phyloP scores from a whole-genome alignment of 2,113 vertebrate genomes.

The Pelodiscus sinensis region DNA sequence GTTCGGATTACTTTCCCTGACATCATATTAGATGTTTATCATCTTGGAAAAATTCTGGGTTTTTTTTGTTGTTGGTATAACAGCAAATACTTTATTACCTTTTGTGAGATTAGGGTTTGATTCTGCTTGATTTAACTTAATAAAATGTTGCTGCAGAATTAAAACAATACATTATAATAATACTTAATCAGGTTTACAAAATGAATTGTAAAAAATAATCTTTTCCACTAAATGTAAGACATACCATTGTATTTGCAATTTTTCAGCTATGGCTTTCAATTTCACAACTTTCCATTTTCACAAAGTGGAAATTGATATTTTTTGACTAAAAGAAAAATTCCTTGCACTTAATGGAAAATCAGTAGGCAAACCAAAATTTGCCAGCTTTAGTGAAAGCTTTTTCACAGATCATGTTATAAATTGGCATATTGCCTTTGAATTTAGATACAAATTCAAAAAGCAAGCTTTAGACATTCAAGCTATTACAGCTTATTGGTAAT shows the following conservation, averaged over 20 bases:
- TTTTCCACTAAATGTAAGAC: background rate
- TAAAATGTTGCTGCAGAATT: conserved; percentile 13
- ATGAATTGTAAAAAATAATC: background rate
- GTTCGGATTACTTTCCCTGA: background rate
- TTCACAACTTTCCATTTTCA: background rate
- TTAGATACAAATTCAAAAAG: background rate
- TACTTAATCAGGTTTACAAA: background rate
- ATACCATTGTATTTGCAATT: background rate
- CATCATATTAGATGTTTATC: background rate
- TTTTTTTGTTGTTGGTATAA: background rate
- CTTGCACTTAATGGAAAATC: background rate
- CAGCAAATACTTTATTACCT: background rate
- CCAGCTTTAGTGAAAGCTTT: background rate
- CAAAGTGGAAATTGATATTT: background rate
- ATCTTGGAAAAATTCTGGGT: background rate
- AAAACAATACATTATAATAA: background rate
- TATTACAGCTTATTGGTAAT: background rate
- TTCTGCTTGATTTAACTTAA: background rate
- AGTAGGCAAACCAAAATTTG: background rate
- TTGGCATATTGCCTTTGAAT: background rate
- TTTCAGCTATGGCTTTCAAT: background rate
- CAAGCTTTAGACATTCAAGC: background rate
- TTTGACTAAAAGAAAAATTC: background rate
- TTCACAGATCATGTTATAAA: background rate
- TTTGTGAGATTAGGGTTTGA: background rate